phyloP scores from a whole-genome alignment of 2,888 invertebrate species.

The Phengaris alcon region DNA sequence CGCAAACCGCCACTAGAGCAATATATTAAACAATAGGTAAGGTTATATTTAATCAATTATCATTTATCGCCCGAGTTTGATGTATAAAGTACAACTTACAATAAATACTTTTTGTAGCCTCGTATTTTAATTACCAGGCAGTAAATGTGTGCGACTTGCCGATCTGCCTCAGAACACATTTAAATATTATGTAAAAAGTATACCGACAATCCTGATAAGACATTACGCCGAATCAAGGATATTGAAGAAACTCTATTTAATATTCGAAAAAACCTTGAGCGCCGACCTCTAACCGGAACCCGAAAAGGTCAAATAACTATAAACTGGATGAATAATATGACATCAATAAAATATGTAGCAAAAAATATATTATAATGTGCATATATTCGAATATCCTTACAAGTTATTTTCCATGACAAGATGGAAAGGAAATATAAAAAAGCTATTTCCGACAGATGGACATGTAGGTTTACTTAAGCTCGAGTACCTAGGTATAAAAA shows the following conservation, averaged over 20 bases:
- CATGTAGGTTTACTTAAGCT: neutral
- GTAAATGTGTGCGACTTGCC: too few relatives aligned
- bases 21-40: too few relatives aligned
- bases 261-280: slow-evolving; percentile 38
- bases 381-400: slow-evolving; percentile 1
- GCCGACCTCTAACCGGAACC: slow-evolving; percentile 41
- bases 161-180: too few relatives aligned
- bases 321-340: slow-evolving; percentile 30
- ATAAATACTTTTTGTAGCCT: too few relatives aligned
- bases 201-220: neutral
- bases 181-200: neutral
- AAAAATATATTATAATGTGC: slow-evolving; percentile 16
- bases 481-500: too few relatives aligned
- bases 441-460: neutral
- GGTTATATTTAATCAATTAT: too few relatives aligned
- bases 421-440: neutral
- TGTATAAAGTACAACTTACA: too few relatives aligned
- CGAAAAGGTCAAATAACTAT: slow-evolving; percentile 38
- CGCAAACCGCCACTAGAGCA: too few relatives aligned
- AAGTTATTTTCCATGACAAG: neutral
- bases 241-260: slow-evolving; percentile 38
- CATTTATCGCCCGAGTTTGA: too few relatives aligned
- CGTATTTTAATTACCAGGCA: too few relatives aligned
- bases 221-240: slow-evolving; percentile 23
- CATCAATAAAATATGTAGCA: slow-evolving; percentile 30